Percentiles rank a stretch among this genome's conserved stretches.
phyloP scores from a whole-genome alignment of 2,113 vertebrate species.

The Cercocebus atys region DNA sequence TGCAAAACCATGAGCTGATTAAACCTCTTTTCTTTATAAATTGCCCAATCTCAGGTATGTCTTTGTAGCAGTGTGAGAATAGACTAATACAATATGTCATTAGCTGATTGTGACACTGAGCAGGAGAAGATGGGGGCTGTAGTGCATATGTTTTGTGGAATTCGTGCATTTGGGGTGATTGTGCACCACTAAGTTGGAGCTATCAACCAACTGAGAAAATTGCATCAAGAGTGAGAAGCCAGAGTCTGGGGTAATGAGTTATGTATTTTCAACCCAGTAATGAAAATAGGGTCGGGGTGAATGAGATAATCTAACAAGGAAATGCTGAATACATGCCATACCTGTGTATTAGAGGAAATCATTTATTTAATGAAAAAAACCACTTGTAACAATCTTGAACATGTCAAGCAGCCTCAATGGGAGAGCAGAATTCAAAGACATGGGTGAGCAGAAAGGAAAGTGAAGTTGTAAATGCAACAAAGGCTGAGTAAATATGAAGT shows the following conservation, averaged over 20 bases:
- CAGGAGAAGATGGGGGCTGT: neutral
- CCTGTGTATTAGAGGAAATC: neutral
- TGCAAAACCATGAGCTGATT: too few species aligned
- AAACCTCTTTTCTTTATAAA: too few species aligned
- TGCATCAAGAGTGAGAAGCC: neutral
- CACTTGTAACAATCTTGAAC: neutral
- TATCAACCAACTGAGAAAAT: neutral
- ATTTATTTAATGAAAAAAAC: neutral
- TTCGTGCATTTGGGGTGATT: neutral
- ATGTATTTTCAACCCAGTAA: neutral
- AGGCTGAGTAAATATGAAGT: neutral
- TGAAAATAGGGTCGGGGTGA: neutral
- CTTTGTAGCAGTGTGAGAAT: too few species aligned
- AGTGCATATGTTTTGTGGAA: neutral
- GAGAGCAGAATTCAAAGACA: neutral
- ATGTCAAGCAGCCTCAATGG: neutral
- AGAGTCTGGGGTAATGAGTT: neutral
- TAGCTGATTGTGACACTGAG: neutral
- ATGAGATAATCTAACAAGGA: neutral
- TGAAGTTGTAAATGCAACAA: neutral
- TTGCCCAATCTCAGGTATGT: too few species aligned
- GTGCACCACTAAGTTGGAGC: neutral
- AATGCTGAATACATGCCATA: neutral
- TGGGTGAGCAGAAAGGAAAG: neutral
- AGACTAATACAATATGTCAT: neutral